Conservation (phyloP, 2,797 vertebrate genomes). For the Sparus aurata region DNA sequence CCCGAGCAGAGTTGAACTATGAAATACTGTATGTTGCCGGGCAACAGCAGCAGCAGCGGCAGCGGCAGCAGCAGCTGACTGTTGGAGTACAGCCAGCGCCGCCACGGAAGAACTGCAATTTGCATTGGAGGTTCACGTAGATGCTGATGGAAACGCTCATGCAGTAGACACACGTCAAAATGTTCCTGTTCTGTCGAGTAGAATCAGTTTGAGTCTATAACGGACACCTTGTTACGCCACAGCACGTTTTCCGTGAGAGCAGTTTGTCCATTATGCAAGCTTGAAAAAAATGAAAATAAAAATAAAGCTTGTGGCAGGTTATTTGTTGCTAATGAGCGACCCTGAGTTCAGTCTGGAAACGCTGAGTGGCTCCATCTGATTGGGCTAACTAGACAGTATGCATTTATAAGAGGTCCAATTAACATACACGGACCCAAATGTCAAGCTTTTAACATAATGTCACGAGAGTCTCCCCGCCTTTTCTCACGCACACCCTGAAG, state of each 20-base stretch:
- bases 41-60: constrained; percentile 83
- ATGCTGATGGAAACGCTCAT: constrained; percentile 53
- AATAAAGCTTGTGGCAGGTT: neutral
- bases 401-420: constrained; percentile 16
- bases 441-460: constrained; percentile 22
- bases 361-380: constrained; percentile 23
- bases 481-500: neutral
- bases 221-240: neutral
- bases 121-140: constrained; percentile 73
- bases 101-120: constrained; percentile 80
- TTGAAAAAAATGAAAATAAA: neutral
- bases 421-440: constrained; percentile 16
- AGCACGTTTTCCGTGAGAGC: neutral
- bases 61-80: constrained; percentile 81
- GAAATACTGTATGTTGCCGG: constrained; percentile 87
- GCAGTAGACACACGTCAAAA: constrained; percentile 22
- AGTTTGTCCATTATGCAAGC: constrained; percentile 1
- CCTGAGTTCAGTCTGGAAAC: constrained; percentile 22
- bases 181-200: neutral
- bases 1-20: constrained; percentile 82
- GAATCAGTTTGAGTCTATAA: neutral
- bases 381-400: constrained; percentile 13
- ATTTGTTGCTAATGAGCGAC: constrained; percentile 39
- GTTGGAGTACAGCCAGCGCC: constrained; percentile 81
- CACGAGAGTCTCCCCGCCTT: neutral